Conservation (phyloP, 2,797 vertebrate species). For the Pyrocephalus nanus region DNA sequence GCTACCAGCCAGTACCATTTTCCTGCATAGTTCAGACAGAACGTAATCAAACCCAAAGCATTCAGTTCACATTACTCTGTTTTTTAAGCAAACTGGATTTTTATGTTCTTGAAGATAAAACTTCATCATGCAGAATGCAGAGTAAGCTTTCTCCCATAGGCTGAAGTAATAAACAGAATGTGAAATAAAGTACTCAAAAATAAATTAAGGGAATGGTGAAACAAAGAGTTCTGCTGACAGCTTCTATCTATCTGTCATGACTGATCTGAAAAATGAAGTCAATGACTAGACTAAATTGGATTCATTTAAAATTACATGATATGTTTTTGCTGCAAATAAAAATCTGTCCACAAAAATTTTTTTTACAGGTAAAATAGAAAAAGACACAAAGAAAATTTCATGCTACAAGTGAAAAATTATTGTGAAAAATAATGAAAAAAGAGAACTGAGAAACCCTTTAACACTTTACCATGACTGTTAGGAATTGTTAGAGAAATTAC, state of each 20-base stretch:
- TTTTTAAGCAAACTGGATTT: constrained; percentile 37
- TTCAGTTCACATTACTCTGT: constrained; percentile 44
- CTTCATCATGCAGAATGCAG: constrained; percentile 18
- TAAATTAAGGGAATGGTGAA: constrained; percentile 60
- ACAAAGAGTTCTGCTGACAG: constrained; percentile 36
- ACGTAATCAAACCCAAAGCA: constrained; percentile 29
- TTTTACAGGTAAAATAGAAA: constrained; percentile 65
- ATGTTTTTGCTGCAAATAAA: constrained; percentile 67
- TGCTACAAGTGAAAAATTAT: constrained; percentile 65
- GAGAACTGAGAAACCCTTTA: constrained; percentile 55
- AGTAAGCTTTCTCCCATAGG: constrained; percentile 39
- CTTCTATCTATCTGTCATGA: constrained; percentile 28
- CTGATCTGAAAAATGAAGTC: constrained; percentile 50
- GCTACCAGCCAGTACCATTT: constrained; percentile 32
- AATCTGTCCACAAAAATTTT: constrained; percentile 6
- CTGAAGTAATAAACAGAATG: constrained; percentile 49
- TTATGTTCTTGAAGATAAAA: constrained; percentile 50
- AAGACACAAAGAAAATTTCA: constrained; percentile 59
- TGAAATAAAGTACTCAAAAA: constrained; percentile 50
- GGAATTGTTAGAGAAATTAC: constrained; percentile 78
- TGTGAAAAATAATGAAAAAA: constrained; percentile 62
- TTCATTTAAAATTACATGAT: constrained; percentile 32
- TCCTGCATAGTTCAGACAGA: constrained; percentile 18
- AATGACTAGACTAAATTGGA: constrained; percentile 27
- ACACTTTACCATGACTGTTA: constrained; percentile 68